Conservation (phyloP, 2,113 vertebrate genomes). For the Smithornis capensis region DNA sequence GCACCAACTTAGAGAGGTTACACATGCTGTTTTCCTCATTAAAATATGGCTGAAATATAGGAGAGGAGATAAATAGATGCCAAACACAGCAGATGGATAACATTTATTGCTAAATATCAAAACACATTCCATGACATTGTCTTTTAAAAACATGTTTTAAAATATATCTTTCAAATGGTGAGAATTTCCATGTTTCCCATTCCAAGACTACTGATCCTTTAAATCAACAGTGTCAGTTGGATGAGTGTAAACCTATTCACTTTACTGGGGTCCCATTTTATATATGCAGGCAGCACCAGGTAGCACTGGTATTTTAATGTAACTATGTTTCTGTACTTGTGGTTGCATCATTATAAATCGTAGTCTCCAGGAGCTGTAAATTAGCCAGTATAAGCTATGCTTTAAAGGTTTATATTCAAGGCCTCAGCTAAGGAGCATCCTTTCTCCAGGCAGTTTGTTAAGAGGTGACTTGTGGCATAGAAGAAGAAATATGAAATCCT, state of each 20-base stretch:
- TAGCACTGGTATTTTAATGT: not conserved
- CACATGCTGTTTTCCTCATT: not conserved
- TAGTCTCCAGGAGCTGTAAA: not conserved
- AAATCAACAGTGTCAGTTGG: not conserved
- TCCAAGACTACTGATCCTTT: not conserved
- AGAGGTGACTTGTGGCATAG: not conserved
- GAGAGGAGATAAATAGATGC: not conserved
- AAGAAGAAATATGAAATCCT: not conserved
- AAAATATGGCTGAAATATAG: not conserved
- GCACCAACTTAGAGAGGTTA: not conserved
- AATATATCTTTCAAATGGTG: not conserved
- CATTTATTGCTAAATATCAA: not conserved
- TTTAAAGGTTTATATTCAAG: not conserved
- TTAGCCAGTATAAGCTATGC: not conserved
- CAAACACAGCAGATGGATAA: not conserved
- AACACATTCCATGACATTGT: not conserved
- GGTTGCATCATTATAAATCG: not conserved
- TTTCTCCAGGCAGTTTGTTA: not conserved
- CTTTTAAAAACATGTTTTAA: not conserved
- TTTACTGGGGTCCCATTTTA: not conserved
- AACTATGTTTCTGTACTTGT: not conserved
- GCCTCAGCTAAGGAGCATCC: not conserved
- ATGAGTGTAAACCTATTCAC: not conserved
- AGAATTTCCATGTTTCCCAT: not conserved
- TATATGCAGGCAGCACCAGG: not conserved